phyloP scores from a whole-genome alignment of 2,113 vertebrate genomes.

The Paratilapia polleni region DNA sequence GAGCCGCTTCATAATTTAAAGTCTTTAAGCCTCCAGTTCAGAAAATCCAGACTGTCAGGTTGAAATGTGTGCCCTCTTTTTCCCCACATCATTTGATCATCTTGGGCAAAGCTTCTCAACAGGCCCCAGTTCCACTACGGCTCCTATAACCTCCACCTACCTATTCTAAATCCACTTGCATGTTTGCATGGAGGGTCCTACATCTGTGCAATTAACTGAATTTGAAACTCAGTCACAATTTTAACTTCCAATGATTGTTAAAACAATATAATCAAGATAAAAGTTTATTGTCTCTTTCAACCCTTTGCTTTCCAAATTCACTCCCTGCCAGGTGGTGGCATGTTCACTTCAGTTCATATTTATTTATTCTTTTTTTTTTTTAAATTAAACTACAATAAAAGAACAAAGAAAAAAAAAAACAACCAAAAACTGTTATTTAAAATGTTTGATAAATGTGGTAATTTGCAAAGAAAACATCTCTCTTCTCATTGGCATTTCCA shows the following conservation, averaged over 20 bases:
- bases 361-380: background rate
- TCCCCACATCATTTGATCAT: accelerated
- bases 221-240: accelerated
- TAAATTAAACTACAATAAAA: background rate
- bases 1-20: too few species aligned
- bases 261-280: background rate
- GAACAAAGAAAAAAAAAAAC: too few species aligned
- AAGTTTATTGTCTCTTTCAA: background rate
- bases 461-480: too few species aligned
- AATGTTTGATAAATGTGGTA: too few species aligned
- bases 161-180: background rate
- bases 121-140: background rate
- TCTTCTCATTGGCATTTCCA: too few species aligned
- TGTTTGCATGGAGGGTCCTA: background rate
- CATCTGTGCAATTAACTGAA: background rate
- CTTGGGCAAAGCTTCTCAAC: background rate
- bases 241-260: accelerated
- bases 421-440: too few species aligned
- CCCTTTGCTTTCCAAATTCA: background rate
- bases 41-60: background rate
- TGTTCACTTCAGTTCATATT: background rate
- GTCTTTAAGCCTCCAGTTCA: background rate
- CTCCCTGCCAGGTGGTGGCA: background rate
- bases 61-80: background rate
- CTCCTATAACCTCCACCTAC: background rate